These are phyloP conservation scores for Odontophorus gujanensis DNA, from an alignment of 2,113 vertebrate species.

Conservation along the genomic window DNA sequence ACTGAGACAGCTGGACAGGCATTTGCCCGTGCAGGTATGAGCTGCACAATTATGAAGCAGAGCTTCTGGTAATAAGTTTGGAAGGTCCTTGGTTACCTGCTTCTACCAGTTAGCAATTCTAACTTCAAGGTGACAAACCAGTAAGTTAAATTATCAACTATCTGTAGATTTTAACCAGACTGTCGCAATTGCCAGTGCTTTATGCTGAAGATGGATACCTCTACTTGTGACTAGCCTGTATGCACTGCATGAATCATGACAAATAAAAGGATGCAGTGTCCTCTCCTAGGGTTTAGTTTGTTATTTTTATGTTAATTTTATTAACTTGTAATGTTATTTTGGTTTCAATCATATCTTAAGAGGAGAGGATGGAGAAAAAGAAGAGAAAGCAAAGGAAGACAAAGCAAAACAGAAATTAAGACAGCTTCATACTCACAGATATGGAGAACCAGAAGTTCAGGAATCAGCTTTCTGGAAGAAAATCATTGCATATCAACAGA, in stretches of 20 bases:
- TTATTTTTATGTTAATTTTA: background rate
- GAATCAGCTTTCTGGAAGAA: slow-evolving; percentile 97
- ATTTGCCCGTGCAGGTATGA: background rate
- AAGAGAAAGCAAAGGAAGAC: slow-evolving; percentile 81
- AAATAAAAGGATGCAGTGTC: background rate
- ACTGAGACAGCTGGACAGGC: background rate
- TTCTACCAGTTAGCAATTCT: background rate
- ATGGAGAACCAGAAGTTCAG: slow-evolving; percentile 89
- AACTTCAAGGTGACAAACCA: background rate
- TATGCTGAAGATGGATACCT: background rate
- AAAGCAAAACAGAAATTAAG: slow-evolving; percentile 85
- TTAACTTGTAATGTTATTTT: background rate
- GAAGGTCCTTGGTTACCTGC: background rate
- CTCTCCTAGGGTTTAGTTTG: background rate
- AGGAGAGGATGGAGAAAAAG: slow-evolving; percentile 84
- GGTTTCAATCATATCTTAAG: slow-evolving; percentile 65
- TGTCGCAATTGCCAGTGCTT: background rate
- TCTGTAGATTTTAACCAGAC: background rate
- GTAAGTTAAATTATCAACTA: background rate
- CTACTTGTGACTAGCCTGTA: background rate
- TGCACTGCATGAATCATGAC: background rate
- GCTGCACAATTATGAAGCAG: background rate
- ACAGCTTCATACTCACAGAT: slow-evolving; percentile 81
- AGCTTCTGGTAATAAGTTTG: background rate
- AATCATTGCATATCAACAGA: slow-evolving; percentile 94